Evolutionary conservation across 2,113 vertebrate species (phyloP).

Genomic region (Rhabdornis inornatus): DNA sequence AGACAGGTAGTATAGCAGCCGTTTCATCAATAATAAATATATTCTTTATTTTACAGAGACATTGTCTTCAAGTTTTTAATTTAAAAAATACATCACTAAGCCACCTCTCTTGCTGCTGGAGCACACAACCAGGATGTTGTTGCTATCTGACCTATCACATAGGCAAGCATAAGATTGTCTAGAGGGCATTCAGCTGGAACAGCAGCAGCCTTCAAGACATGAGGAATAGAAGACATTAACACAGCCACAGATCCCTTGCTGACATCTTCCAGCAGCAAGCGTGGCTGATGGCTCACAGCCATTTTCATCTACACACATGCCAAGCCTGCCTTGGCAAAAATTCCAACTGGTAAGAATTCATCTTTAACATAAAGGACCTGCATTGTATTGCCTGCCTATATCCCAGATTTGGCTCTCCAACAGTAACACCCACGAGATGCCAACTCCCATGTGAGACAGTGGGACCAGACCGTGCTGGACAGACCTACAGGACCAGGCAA

Average conservation of each 20-base stretch:
- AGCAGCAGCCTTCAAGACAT: conserved; percentile 44
- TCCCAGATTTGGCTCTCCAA: conserved; percentile 24
- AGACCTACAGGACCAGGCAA: conserved; percentile 53
- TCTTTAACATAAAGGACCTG: conserved; percentile 65
- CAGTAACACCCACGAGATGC: neutral
- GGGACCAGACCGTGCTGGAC: conserved; percentile 29
- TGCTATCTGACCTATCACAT: conserved; percentile 48
- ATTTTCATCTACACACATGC: conserved; percentile 48
- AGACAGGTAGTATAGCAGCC: conserved; percentile 55
- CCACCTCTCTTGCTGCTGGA: conserved; percentile 64
- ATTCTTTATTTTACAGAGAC: conserved; percentile 76
- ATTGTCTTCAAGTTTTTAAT: conserved; percentile 78
- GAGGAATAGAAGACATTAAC: neutral
- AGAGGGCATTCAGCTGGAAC: conserved; percentile 36
- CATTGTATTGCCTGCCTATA: conserved; percentile 51
- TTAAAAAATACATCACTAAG: conserved; percentile 78
- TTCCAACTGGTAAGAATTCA: conserved; percentile 57
- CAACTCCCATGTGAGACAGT: neutral
- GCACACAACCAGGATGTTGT: conserved; percentile 52
- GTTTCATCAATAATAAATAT: conserved; percentile 78
- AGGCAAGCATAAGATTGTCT: conserved; percentile 60
- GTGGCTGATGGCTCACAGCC: conserved; percentile 52
- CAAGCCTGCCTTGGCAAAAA: conserved; percentile 65
- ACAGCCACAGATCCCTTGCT: conserved; percentile 32
- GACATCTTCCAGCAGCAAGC: conserved; percentile 44